Base-by-base conservation (phyloP, 1,140 invertebrate species). In the Tenebrio molitor region DNA sequence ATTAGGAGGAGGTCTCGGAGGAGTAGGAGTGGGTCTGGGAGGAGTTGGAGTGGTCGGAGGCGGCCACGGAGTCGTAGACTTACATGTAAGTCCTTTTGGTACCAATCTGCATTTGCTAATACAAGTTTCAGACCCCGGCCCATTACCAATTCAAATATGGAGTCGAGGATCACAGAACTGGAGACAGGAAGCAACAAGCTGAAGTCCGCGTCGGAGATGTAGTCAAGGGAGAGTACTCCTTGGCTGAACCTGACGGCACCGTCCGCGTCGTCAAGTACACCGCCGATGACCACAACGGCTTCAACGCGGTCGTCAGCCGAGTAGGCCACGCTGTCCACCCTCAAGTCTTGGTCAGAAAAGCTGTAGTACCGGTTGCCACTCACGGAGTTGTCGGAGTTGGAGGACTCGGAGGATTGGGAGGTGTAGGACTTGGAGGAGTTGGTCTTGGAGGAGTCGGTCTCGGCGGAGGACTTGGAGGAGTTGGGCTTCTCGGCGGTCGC, bases 71-170 rank as follows among this genome's bases (percentile, higher is more conserved):
- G 50, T 58, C 12, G 50, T 58, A 3, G 50, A 58, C 23, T 2
- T 58, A 1, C 21, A 29, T 2, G 42, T 46, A 46, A 46, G 42
- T 46, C n/a, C n/a, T n/a, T n/a, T n/a, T n/a, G n/a, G n/a, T n/a
- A n/a, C n/a, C n/a, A n/a, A n/a, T n/a, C n/a, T n/a, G n/a, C n/a
- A n/a, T n/a, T n/a, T n/a, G n/a, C n/a, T n/a, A n/a, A n/a, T n/a
- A n/a, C n/a, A n/a, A n/a, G n/a, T n/a, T n/a, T n/a, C 36, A 79
- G 33, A 68, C 73, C 7, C 70, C 74, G 53, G 71, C 89, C 0
- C 88, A 87, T 78, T 91, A 91, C 74, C 83, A 88, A 6, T 91
- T 89, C 71, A 88, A 89, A 53, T 91, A 91, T 72, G 89, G 89
- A 7, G 89, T 91, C 3, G 87, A 90, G 62, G 90, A 91, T 80